phyloP scores from a whole-genome alignment of 2,113 vertebrate species.

The Regulus satrapa region DNA sequence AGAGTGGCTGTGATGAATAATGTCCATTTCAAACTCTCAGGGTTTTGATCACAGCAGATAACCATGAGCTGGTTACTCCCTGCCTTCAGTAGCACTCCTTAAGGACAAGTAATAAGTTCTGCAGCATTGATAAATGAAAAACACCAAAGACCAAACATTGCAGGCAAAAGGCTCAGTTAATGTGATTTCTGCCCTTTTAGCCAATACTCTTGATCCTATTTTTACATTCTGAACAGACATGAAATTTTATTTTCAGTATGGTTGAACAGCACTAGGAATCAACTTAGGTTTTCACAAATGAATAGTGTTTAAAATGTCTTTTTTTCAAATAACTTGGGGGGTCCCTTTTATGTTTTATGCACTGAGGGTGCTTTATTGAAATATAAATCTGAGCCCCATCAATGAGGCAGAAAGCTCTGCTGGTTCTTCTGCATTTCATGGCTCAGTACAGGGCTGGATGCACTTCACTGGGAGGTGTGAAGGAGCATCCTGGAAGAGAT shows the following conservation, averaged over 20 bases:
- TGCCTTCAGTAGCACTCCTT: background rate
- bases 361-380: background rate
- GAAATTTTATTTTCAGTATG: background rate
- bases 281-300: background rate
- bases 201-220: background rate
- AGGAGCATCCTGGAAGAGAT: conserved; percentile 52
- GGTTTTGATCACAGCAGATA: conserved; percentile 14
- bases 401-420: background rate
- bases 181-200: background rate
- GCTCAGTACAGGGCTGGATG: background rate
- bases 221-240: background rate
- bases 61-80: background rate
- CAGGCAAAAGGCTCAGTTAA: background rate
- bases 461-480: conserved; percentile 45
- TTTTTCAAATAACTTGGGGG: background rate
- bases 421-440: background rate
- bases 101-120: background rate
- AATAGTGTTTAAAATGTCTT: background rate
- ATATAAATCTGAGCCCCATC: background rate
- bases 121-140: background rate
- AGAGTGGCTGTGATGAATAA: background rate
- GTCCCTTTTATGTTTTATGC: background rate
- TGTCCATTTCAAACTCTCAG: background rate
- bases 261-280: background rate
- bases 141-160: background rate